These are phyloP conservation scores for Phengaris alcon DNA, from an alignment of 2,888 invertebrate species.

Conservation along the genomic window DNA sequence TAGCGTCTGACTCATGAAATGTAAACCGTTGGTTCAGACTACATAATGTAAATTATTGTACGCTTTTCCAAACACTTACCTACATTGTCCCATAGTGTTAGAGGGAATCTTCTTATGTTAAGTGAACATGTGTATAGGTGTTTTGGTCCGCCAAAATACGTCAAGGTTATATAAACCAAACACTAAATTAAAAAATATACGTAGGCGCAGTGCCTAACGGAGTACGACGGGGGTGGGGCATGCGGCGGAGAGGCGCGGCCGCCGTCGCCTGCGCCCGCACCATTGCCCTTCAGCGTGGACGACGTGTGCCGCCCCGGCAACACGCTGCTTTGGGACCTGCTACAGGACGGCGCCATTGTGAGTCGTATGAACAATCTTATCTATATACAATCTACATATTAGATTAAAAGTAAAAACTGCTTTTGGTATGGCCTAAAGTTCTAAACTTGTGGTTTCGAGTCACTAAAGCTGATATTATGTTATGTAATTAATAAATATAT, in stretches of 20 bases:
- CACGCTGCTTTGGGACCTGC: conserved; percentile 94
- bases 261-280: conserved; percentile 47
- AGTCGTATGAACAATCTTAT: conserved; percentile 57
- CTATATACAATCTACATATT: neutral
- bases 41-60: too few relatives aligned
- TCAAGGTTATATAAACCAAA: neutral
- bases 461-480: conserved; percentile 28
- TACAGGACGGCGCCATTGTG: conserved; percentile 94
- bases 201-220: conserved; percentile 42
- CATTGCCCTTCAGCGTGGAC: conserved; percentile 78
- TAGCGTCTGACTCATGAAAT: too few relatives aligned
- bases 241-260: conserved; percentile 36
- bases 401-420: too few relatives aligned
- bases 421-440: too few relatives aligned
- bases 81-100: too few relatives aligned
- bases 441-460: too few relatives aligned
- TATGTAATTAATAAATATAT: too few relatives aligned
- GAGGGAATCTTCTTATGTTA: too few relatives aligned
- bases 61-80: too few relatives aligned
- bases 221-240: conserved; percentile 43
- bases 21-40: too few relatives aligned
- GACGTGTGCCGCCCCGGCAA: conserved; percentile 94
- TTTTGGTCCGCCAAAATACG: neutral
- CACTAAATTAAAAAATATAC: neutral
- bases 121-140: too few relatives aligned